Evolutionary conservation across 2,888 invertebrate genomes (phyloP).

Genomic region (Drosophila affinis): DNA sequence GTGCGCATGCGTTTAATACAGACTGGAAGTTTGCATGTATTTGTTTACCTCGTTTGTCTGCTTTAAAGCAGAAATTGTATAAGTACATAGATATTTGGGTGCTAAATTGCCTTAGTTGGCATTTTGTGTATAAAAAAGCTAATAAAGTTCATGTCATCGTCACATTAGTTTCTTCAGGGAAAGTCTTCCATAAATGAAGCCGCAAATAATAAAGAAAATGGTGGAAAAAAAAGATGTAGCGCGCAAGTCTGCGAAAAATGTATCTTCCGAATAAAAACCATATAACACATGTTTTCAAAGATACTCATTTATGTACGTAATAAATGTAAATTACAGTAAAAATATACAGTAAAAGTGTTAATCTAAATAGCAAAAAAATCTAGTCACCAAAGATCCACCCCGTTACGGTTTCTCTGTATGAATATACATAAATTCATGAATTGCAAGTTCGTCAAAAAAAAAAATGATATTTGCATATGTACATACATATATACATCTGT

Average conservation of each 20-base stretch:
- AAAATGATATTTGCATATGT: constrained; percentile 25
- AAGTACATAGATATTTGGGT: constrained; percentile 53
- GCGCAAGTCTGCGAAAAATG: constrained; percentile 39
- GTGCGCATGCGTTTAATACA: constrained; percentile 57
- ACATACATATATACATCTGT: constrained; percentile 9
- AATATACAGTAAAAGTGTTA: background rate
- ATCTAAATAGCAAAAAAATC: constrained; percentile 24
- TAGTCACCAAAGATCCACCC: constrained; percentile 54
- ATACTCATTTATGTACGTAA: constrained; percentile 14
- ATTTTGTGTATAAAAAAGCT: constrained; percentile 43
- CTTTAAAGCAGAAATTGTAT: constrained; percentile 54
- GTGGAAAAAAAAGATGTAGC: constrained; percentile 11
- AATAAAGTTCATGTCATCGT: constrained; percentile 24
- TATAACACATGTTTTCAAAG: constrained; percentile 27
- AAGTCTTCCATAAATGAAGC: constrained; percentile 20
- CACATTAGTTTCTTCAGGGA: background rate
- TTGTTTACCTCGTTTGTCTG: constrained; percentile 63
- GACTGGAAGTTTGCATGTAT: constrained; percentile 62
- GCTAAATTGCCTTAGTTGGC: constrained; percentile 45
- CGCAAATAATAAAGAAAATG: constrained; percentile 3
- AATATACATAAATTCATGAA: constrained; percentile 12
- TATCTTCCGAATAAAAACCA: constrained; percentile 30
- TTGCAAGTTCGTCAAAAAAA: constrained; percentile 7
- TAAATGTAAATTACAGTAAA: constrained; percentile 16
- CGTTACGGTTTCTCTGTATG: constrained; percentile 45